Evolutionary conservation across 2,888 invertebrate genomes (phyloP), one percentile per base, ranked within the genome.

Genomic region (Azorinus chamasolen): DNA sequence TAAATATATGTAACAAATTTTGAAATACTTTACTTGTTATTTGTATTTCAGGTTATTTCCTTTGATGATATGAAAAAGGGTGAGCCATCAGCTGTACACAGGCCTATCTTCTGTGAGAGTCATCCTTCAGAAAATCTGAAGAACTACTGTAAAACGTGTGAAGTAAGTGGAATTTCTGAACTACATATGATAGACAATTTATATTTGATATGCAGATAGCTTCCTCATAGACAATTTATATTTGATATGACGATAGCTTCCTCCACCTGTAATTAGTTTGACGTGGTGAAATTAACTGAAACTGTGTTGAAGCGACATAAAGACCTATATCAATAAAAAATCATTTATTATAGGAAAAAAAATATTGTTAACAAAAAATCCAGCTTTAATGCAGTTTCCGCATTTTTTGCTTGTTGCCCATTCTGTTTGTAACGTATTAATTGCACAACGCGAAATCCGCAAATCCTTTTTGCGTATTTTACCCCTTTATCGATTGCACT

Each of bases 91-190:
- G 96, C 96, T 62, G 96, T 98, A 84, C 97, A 97, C 91, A 97
- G 97, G 93, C 97, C 97, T 45, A 95, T 98, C 73, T 96, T 96
- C 91, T 98, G 98, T 93, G 95, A 95, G 65, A 94, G 95, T 83
- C 98, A 98, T 93, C 94, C 96, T 45, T 95, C 96, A 70, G 97
- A 98, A 94, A 95, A 96, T 92, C 95, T 98, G 87, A 96, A 97
- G 91, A 97, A 96, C 93, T 98, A 96, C 93, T 98, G 98, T 93
- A 96, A 96, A 87, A 96, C 96, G 84, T 98, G 98, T 92, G 94
- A 95, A 94, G 95, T 95, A 90, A 58, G 77, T 71, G 43, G 22
- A 54, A n/a, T n/a, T n/a, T n/a, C n/a, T n/a, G n/a, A n/a, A n/a
- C n/a, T n/a, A n/a, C n/a, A n/a, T n/a, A n/a, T n/a, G n/a, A n/a